Percentiles rank a stretch among this genome's conserved stretches.
Evolutionary conservation across 2,888 invertebrate species (phyloP).

Genomic region (Onthophagus sagittarius): DNA sequence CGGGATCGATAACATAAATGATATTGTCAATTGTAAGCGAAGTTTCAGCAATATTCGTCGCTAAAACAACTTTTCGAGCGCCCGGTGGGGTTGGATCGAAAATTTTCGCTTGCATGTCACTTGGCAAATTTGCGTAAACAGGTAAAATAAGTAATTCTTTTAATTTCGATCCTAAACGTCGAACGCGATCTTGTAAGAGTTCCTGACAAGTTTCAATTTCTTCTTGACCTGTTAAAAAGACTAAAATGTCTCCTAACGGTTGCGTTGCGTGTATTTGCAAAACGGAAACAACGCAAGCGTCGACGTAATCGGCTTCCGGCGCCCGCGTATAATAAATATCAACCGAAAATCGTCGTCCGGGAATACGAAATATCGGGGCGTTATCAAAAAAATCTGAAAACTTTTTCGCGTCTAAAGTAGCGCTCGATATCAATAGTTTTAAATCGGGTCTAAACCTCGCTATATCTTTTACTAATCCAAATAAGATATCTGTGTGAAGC

Average conservation of each 20-base stretch:
- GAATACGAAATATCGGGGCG: constrained; percentile 96
- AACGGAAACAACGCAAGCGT: constrained; percentile 95
- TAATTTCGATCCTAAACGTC: constrained; percentile 89
- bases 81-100: constrained; percentile 97
- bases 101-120: constrained; percentile 98
- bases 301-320: constrained; percentile 98
- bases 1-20: constrained; percentile 98
- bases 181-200: constrained; percentile 83
- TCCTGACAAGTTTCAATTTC: constrained; percentile 90
- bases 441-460: constrained; percentile 89
- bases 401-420: constrained; percentile 96
- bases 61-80: constrained; percentile 93
- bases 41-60: constrained; percentile 99
- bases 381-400: constrained; percentile 98
- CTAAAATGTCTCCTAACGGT: constrained; percentile 91
- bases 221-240: constrained; percentile 93
- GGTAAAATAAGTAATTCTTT: constrained; percentile 90
- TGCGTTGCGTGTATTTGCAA: constrained; percentile 98
- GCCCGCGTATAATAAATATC: constrained; percentile 99
- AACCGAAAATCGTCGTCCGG: constrained; percentile 92
- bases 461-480: constrained; percentile 96
- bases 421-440: constrained; percentile 95
- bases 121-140: constrained; percentile 96
- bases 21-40: constrained; percentile 99
- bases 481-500: constrained; percentile 95